phyloP scores from a whole-genome alignment of 2,113 vertebrate genomes.

The Lycaon pictus region DNA sequence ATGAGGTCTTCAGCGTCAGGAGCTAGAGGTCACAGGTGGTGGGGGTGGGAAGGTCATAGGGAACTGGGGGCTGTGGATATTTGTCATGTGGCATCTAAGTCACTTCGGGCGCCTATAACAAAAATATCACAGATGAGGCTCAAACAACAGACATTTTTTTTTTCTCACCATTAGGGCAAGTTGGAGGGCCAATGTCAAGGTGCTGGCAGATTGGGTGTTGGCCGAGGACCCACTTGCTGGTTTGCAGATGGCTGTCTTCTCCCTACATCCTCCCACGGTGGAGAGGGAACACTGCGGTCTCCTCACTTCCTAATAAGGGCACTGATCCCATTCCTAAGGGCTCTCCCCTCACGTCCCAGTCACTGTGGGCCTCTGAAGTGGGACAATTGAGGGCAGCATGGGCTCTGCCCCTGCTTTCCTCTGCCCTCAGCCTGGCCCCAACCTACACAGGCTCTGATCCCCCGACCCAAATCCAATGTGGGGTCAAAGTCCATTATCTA shows the following conservation, averaged over 20 bases:
- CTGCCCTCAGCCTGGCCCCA: accelerated
- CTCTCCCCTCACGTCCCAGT: too few relatives aligned
- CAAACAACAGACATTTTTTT: accelerated
- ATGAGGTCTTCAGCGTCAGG: accelerated
- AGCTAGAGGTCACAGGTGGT: neutral
- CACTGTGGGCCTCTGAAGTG: neutral
- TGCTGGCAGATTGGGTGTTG: neutral
- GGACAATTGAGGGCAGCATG: accelerated
- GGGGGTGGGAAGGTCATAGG: neutral
- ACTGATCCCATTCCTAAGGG: neutral
- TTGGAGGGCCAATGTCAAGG: neutral
- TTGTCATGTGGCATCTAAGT: neutral
- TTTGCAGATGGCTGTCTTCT: neutral
- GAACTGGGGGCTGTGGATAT: neutral
- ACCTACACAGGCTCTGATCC: too few relatives aligned
- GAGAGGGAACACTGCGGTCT: neutral
- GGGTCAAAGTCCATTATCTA: too few relatives aligned
- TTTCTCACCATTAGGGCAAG: neutral
- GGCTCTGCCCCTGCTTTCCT: neutral
- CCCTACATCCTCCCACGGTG: neutral
- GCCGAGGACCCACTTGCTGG: accelerated
- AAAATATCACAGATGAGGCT: neutral
- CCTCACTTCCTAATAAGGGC: neutral
- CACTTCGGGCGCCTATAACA: neutral
- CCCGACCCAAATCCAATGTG: too few relatives aligned